phyloP scores from a whole-genome alignment of 2,113 vertebrate genomes.

The Bos javanicus region DNA sequence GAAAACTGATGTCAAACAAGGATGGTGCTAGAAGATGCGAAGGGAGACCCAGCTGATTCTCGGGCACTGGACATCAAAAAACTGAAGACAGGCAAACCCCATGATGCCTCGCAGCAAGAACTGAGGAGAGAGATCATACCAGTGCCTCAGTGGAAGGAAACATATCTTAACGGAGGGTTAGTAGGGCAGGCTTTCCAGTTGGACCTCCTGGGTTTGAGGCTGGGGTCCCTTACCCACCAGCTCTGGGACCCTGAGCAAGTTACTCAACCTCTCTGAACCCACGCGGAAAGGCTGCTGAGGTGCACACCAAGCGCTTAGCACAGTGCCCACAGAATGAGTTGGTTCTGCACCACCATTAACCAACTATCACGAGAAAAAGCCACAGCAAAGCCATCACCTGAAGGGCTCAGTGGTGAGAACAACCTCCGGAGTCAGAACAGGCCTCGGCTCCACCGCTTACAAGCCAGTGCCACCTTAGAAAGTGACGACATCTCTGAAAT shows the following conservation, averaged over 20 bases:
- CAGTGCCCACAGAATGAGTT: not conserved
- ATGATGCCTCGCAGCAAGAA: too few relatives aligned
- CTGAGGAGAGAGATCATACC: not conserved
- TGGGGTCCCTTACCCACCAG: not conserved
- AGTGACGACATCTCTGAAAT: not conserved
- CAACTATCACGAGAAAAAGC: not conserved
- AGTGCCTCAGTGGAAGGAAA: not conserved
- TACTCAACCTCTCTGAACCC: not conserved
- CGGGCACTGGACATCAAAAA: not conserved
- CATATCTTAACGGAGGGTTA: not conserved
- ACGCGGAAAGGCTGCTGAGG: accelerated
- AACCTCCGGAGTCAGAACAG: not conserved
- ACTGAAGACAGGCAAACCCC: not conserved
- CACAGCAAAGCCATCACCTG: not conserved
- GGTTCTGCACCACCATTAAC: not conserved
- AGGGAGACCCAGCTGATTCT: not conserved
- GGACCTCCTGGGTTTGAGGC: not conserved
- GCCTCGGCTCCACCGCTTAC: not conserved
- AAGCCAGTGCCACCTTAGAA: not conserved
- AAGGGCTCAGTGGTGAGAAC: not conserved
- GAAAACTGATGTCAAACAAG: not conserved
- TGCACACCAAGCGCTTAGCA: accelerated
- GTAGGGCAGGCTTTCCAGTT: not conserved
- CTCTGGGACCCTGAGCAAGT: not conserved
- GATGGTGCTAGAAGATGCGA: not conserved